Evolutionary conservation across 2,113 vertebrate species (phyloP), one percentile per base, ranked within the genome.

Genomic region (Rutilus rutilus): DNA sequence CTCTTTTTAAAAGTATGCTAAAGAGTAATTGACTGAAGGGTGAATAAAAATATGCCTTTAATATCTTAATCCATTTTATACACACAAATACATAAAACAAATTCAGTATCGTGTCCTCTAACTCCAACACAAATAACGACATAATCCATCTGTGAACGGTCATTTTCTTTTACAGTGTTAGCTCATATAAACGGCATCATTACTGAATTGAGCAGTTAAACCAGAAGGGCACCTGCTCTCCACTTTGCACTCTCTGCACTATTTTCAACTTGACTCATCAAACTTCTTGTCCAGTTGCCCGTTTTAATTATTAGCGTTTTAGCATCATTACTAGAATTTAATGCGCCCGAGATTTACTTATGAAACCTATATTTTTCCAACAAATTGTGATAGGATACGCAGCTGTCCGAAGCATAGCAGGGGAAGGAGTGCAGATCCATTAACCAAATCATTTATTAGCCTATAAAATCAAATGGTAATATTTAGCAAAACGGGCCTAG

Each of bases 371-470:
- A 95, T 94, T 94, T 94, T 94, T 91, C 92, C 92, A 93, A 93
- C 94, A 94, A 94, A 94, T 92, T 91, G 93, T 92, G 92, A 94
- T 95, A 95, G 92, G 89, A 80, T 89, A 92, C 88, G 89, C 93
- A 93, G 92, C 92, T 90, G 91, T 93, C 92, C 89, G 90, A 90
- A 90, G 93, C 92, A 88, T 89, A 92, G 86, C 91, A 90, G 90
- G 90, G 89, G 85, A 86, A 89, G 87, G 90, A 87, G 91, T 89
- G 90, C 86, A 91, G 92, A 92, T 94, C 94, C 94, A 95, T 95
- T 95, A 95, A 94, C 92, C 91, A 92, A 92, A 94, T 93, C 93
- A 93, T 95, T 95, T 94, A 95, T 94, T 93, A 92, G 92, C 91
- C 92, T 83, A 94, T 95, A 94, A 95, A 95, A 94, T 89, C 89